These are phyloP conservation scores for Trachelus iudaicus DNA, from an alignment of 2,888 invertebrate genomes.

Conservation along the genomic window DNA sequence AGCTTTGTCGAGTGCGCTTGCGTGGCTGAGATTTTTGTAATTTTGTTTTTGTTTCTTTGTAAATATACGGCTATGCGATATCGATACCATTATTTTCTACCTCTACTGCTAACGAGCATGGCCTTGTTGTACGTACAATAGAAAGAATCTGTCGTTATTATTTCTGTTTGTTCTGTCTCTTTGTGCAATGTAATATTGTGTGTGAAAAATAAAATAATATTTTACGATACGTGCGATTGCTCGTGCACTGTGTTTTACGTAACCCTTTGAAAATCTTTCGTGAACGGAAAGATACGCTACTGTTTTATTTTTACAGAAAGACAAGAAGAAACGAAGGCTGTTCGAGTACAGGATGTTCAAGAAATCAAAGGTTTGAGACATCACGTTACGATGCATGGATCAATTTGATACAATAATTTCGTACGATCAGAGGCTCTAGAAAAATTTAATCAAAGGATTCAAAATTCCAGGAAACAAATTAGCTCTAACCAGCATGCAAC, in stretches of 20 bases:
- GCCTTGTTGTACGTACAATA: background rate
- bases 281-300: slow-evolving; percentile 25
- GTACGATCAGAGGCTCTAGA: background rate
- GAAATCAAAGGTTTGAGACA: slow-evolving; percentile 63
- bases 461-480: background rate
- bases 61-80: background rate
- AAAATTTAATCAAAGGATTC: background rate
- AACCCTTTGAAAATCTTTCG: slow-evolving; percentile 25
- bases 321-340: slow-evolving; percentile 54
- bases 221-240: background rate
- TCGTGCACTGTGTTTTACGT: background rate
- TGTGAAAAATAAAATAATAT: background rate
- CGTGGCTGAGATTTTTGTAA: slow-evolving; percentile 40
- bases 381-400: slow-evolving; percentile 51
- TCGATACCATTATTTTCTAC: background rate
- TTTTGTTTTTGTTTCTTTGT: slow-evolving; percentile 11
- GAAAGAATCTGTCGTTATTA: background rate
- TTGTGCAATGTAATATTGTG: background rate
- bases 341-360: slow-evolving; percentile 61
- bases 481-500: background rate
- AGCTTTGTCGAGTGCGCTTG: slow-evolving; percentile 34
- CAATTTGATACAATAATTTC: slow-evolving; percentile 27
- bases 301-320: slow-evolving; percentile 54
- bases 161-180: background rate
- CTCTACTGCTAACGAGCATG: background rate